A percentile compares a stretch with the other conserved stretches of the same genome.
phyloP scores from a whole-genome alignment of 2,888 invertebrate species.

The Acronicta aceris region DNA sequence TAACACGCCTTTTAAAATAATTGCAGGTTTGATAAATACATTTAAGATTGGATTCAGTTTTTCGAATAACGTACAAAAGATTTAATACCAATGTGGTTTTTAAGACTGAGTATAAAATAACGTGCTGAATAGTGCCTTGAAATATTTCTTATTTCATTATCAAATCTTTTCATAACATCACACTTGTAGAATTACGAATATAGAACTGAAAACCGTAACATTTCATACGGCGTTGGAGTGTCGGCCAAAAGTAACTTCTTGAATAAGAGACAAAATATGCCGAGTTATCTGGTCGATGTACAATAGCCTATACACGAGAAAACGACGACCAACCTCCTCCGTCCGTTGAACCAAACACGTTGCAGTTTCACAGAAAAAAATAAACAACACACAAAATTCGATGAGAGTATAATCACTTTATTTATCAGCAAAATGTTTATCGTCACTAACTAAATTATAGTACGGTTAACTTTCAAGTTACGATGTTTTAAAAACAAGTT shows the following conservation, averaged over 20 bases:
- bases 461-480: slow-evolving; percentile 60
- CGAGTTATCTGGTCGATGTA: slow-evolving; percentile 78
- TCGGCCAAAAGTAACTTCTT: slow-evolving; percentile 19
- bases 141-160: not conserved
- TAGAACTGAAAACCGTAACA: not conserved
- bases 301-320: slow-evolving; percentile 80
- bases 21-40: not conserved
- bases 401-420: slow-evolving; percentile 73
- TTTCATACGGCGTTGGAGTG: not conserved
- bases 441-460: slow-evolving; percentile 57
- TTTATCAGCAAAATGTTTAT: slow-evolving; percentile 58
- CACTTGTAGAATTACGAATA: too few species aligned
- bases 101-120: not conserved
- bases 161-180: not conserved
- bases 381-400: slow-evolving; percentile 77
- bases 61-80: too few species aligned
- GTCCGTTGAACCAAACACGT: slow-evolving; percentile 89
- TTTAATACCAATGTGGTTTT: too few species aligned
- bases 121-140: not conserved
- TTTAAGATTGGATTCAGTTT: too few species aligned
- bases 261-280: slow-evolving; percentile 65
- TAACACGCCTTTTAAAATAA: not conserved
- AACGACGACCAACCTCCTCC: slow-evolving; percentile 85
- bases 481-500: slow-evolving; percentile 76
- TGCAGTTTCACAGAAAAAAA: slow-evolving; percentile 85